Conservation (phyloP, 64 coral and sea anemone genomes). For the Montipora efflorescens region DNA sequence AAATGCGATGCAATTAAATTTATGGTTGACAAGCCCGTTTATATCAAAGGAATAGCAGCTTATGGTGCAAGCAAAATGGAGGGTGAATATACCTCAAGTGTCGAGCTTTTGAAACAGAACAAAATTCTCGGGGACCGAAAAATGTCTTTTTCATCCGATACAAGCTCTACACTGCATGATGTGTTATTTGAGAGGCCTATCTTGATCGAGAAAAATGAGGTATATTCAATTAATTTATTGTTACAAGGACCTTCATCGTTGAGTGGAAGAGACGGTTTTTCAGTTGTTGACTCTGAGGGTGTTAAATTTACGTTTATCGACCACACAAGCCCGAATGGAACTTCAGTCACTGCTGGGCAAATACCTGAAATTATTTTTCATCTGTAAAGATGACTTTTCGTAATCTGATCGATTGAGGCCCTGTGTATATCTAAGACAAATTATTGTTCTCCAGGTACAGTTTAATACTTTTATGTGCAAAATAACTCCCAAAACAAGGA, state of each 20-base stretch:
- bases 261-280: conserved; percentile 86
- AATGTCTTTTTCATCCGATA: conserved; percentile 72
- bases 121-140: conserved; percentile 77
- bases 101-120: conserved; percentile 65
- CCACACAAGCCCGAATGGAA: conserved; percentile 87
- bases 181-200: conserved; percentile 78
- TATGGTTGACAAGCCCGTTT: conserved; percentile 65
- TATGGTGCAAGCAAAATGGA: conserved; percentile 83
- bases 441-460: too few relatives aligned
- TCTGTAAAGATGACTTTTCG: conserved; percentile 1
- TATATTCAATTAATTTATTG: conserved; percentile 78
- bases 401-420: not conserved
- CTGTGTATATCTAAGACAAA: too few relatives aligned
- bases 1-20: conserved; percentile 92
- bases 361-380: conserved; percentile 93
- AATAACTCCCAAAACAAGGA: too few relatives aligned
- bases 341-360: conserved; percentile 76
- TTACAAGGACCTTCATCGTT: conserved; percentile 80
- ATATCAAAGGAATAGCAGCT: conserved; percentile 79
- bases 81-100: conserved; percentile 69
- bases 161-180: conserved; percentile 68
- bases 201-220: conserved; percentile 68
- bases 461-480: too few relatives aligned
- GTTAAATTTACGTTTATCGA: conserved; percentile 84
- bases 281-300: conserved; percentile 46